Percentiles rank a stretch among this genome's conserved stretches.
These are phyloP conservation scores for Crotophaga sulcirostris DNA, from an alignment of 2,113 vertebrate genomes.

Conservation along the genomic window DNA sequence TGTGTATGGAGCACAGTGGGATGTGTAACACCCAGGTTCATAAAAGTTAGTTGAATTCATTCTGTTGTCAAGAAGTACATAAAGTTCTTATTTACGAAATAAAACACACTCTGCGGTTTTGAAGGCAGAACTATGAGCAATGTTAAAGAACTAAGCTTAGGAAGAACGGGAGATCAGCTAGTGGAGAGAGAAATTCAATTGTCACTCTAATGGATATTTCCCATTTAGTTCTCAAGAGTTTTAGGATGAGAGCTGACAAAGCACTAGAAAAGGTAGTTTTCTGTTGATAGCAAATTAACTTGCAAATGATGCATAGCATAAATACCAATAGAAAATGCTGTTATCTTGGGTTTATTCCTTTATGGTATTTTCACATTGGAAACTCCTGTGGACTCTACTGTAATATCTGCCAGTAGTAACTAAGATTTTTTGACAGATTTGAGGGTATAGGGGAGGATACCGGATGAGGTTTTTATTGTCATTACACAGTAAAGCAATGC, in stretches of 20 bases:
- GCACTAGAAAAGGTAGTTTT: not conserved
- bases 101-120: not conserved
- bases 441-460: not conserved
- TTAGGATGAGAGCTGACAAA: not conserved
- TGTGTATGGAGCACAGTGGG: not conserved
- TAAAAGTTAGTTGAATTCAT: not conserved
- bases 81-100: not conserved
- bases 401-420: not conserved
- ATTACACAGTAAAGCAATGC: not conserved
- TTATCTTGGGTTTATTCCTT: not conserved
- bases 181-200: not conserved
- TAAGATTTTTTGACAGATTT: not conserved
- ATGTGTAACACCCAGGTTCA: not conserved
- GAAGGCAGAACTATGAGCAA: not conserved
- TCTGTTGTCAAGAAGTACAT: not conserved
- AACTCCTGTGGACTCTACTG: accelerated
- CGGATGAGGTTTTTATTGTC: not conserved
- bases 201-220: not conserved
- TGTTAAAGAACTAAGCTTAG: not conserved
- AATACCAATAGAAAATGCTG: not conserved
- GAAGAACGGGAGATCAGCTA: not conserved
- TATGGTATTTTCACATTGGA: not conserved
- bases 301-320: not conserved
- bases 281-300: not conserved
- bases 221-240: not conserved